A percentile compares a stretch with the other conserved stretches of the same genome.
Evolutionary conservation across 1,140 invertebrate genomes (phyloP).

Genomic region (Augochlora pura): DNA sequence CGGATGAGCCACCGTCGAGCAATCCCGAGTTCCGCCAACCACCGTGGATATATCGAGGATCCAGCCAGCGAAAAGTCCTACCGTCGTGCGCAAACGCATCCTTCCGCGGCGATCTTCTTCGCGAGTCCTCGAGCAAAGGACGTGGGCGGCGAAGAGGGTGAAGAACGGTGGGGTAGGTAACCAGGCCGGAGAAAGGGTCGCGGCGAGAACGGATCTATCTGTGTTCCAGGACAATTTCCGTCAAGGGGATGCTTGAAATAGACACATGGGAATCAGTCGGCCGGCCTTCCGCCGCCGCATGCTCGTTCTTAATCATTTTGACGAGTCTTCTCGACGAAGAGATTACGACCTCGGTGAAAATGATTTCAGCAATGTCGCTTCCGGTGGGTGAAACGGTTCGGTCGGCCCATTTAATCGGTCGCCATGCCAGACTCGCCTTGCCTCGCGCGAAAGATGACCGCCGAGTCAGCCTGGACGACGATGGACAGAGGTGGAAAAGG

Average conservation of each 20-base stretch:
- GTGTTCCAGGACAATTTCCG: conserved; percentile 27
- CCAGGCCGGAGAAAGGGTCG: not conserved
- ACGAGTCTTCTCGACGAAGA: not conserved
- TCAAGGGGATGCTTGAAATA: conserved; percentile 30
- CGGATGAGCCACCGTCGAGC: conserved; percentile 53
- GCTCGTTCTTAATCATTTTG: conserved; percentile 6
- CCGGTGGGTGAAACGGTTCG: too few species aligned
- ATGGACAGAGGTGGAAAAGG: too few species aligned
- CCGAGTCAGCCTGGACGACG: too few species aligned
- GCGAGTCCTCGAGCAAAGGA: conserved; percentile 39
- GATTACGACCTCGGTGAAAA: not conserved
- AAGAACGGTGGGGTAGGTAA: not conserved
- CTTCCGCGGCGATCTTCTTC: conserved; percentile 48
- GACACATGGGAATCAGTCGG: not conserved
- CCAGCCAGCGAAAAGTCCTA: conserved; percentile 47
- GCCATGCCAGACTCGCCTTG: too few species aligned
- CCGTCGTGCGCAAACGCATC: conserved; percentile 63
- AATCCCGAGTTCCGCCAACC: conserved; percentile 47
- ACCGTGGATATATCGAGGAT: conserved; percentile 53
- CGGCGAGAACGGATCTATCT: conserved; percentile 4
- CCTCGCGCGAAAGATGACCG: too few species aligned
- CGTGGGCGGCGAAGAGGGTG: not conserved
- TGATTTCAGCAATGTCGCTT: too few species aligned
- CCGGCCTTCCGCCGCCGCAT: not conserved
- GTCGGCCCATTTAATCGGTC: too few species aligned